Percentiles rank a stretch among this genome's conserved stretches.
These are phyloP conservation scores for Andrena haemorrhoa DNA, from an alignment of 2,888 invertebrate species.

Conservation along the genomic window DNA sequence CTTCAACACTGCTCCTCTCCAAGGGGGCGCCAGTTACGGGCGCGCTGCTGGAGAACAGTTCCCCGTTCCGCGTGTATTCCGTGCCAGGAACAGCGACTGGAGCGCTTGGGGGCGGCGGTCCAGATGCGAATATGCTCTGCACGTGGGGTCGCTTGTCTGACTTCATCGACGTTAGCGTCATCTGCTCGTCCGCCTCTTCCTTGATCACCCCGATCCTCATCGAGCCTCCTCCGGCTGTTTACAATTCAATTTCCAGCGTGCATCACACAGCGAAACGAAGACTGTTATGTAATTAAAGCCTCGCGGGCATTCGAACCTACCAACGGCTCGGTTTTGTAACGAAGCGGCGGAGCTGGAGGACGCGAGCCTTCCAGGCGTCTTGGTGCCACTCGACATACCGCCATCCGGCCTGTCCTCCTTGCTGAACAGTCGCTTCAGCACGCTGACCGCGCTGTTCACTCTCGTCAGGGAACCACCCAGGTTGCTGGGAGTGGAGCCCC, in stretches of 20 bases:
- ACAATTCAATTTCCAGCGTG: background rate
- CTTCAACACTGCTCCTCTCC: conserved; percentile 5
- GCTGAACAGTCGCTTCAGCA: conserved; percentile 91
- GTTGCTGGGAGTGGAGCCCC: conserved; percentile 81
- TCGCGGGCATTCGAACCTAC: conserved; percentile 38
- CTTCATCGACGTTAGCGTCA: conserved; percentile 91
- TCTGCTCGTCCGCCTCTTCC: conserved; percentile 90
- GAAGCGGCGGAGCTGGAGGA: conserved; percentile 80
- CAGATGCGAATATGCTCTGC: conserved; percentile 82
- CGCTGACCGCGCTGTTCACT: conserved; percentile 92
- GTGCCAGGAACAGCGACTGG: conserved; percentile 88
- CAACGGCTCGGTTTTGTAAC: conserved; percentile 70
- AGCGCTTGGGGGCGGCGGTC: conserved; percentile 87
- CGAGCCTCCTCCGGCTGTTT: conserved; percentile 74
- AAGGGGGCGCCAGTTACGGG: conserved; percentile 63
- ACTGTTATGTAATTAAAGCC: too few species aligned
- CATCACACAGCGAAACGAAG: background rate
- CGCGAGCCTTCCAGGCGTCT: conserved; percentile 86
- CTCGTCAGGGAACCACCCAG: conserved; percentile 88
- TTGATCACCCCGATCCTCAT: conserved; percentile 84
- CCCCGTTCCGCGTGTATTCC: conserved; percentile 64
- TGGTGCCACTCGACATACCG: conserved; percentile 77
- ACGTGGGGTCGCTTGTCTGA: conserved; percentile 84
- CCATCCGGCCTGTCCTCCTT: conserved; percentile 89
- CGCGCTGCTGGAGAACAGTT: conserved; percentile 79